Evolutionary conservation across 2,888 invertebrate genomes (phyloP).

Genomic region (Drosophila kuntzei): DNA sequence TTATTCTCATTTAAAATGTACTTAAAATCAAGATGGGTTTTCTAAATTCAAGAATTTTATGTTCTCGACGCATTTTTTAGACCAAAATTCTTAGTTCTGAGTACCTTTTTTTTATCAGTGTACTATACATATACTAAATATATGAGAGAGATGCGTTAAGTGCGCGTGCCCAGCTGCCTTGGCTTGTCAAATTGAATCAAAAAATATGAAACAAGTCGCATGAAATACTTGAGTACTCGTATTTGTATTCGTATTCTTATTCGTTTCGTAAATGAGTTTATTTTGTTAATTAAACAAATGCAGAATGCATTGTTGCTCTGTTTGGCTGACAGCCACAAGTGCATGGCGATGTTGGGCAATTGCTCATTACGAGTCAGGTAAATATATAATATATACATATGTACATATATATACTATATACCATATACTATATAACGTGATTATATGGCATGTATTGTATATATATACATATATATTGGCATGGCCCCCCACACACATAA

Average conservation of each 20-base stretch:
- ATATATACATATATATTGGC: too few species aligned
- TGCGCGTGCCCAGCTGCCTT: conserved; percentile 76
- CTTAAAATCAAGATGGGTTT: too few species aligned
- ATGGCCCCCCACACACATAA: conserved; percentile 55
- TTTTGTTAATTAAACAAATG: conserved; percentile 75
- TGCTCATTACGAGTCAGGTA: conserved; percentile 42
- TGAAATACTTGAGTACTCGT: conserved; percentile 8
- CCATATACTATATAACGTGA: conserved; percentile 7
- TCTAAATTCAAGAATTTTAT: too few species aligned
- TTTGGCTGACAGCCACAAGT: conserved; percentile 81
- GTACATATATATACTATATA: conserved; percentile 2
- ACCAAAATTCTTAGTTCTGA: too few species aligned
- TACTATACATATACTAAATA: too few species aligned
- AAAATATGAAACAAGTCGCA: conserved; percentile 13
- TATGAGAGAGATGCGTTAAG: conserved; percentile 46
- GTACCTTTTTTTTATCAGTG: too few species aligned
- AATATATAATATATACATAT: conserved; percentile 22
- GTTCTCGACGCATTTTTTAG: too few species aligned
- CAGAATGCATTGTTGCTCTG: conserved; percentile 64
- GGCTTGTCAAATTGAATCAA: conserved; percentile 64
- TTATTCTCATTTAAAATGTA: too few species aligned
- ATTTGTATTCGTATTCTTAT: too few species aligned
- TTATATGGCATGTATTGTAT: conserved; percentile 11
- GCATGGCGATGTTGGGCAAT: conserved; percentile 64
- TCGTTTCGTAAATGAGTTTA: conserved; percentile 47